Evolutionary conservation across 1,140 invertebrate genomes (phyloP).

Genomic region (Drosophila burlai): DNA sequence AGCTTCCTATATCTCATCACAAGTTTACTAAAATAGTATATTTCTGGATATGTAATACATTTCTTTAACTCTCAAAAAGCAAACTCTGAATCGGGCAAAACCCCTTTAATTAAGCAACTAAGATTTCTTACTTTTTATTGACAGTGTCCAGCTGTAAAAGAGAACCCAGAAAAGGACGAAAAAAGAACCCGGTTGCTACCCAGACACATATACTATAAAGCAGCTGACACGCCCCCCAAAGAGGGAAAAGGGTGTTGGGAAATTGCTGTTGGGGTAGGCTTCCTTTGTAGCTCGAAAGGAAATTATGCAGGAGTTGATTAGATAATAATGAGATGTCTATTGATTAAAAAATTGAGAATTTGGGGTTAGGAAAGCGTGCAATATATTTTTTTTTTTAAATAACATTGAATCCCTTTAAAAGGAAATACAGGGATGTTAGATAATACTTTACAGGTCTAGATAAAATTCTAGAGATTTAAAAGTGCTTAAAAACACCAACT

Average conservation of each 20-base stretch:
- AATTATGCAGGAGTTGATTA: conserved; percentile 68
- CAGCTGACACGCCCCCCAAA: conserved; percentile 13
- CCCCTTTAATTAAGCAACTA: background rate
- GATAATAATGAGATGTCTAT: conserved; percentile 55
- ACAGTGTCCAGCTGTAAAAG: background rate
- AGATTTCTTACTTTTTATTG: background rate
- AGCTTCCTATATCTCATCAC: too few relatives aligned
- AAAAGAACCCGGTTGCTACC: conserved; percentile 39
- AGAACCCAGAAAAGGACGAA: background rate
- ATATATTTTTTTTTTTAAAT: background rate
- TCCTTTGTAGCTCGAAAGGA: conserved; percentile 83
- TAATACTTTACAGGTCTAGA: background rate
- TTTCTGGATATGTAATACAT: background rate
- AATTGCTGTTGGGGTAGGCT: conserved; percentile 81
- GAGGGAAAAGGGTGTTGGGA: conserved; percentile 29
- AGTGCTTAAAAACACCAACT: background rate
- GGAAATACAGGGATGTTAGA: background rate
- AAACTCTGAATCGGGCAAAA: background rate
- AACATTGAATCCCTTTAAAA: too few relatives aligned
- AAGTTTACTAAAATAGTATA: background rate
- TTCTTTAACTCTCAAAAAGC: background rate
- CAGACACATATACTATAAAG: conserved; percentile 17
- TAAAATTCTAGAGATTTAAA: background rate
- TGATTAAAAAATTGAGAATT: background rate
- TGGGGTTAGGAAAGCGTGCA: too few relatives aligned